Evolutionary conservation across 2,113 vertebrate genomes (phyloP).

Genomic region (Perognathus longimembris): DNA sequence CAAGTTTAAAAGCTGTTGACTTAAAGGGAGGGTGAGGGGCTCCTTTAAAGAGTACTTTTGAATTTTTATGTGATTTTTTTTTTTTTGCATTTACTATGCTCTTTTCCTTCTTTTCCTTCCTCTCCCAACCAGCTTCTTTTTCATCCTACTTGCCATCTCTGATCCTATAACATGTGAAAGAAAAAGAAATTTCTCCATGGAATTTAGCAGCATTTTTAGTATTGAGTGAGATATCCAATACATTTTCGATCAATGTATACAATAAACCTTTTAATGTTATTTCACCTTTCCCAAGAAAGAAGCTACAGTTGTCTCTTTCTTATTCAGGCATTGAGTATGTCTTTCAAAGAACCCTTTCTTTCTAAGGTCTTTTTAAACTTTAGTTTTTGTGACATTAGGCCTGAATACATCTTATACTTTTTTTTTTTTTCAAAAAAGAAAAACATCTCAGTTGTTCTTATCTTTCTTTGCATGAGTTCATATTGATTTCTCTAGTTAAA

Average conservation of each 20-base stretch:
- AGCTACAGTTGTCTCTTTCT: not conserved
- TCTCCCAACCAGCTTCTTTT: not conserved
- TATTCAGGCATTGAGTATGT: not conserved
- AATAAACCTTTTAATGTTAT: too few relatives aligned
- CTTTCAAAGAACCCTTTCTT: not conserved
- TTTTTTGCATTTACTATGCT: not conserved
- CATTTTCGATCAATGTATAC: too few relatives aligned
- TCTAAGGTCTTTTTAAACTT: not conserved
- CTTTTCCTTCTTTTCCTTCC: not conserved
- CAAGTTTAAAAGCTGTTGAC: not conserved
- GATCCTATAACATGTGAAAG: not conserved
- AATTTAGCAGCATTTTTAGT: not conserved
- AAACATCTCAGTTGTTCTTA: not conserved
- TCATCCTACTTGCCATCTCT: not conserved
- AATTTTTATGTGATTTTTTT: not conserved
- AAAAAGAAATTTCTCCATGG: not conserved
- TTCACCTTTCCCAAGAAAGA: too few relatives aligned
- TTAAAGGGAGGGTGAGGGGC: too few relatives aligned
- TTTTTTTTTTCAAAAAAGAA: too few relatives aligned
- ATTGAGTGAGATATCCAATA: not conserved
- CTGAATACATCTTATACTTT: not conserved
- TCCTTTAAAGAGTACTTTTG: accelerated
- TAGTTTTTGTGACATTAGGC: not conserved
- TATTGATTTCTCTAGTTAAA: conserved; percentile 8
- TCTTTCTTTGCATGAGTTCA: not conserved